Conservation (phyloP, 2,888 invertebrate genomes). For the Pseudococcus longispinus region DNA sequence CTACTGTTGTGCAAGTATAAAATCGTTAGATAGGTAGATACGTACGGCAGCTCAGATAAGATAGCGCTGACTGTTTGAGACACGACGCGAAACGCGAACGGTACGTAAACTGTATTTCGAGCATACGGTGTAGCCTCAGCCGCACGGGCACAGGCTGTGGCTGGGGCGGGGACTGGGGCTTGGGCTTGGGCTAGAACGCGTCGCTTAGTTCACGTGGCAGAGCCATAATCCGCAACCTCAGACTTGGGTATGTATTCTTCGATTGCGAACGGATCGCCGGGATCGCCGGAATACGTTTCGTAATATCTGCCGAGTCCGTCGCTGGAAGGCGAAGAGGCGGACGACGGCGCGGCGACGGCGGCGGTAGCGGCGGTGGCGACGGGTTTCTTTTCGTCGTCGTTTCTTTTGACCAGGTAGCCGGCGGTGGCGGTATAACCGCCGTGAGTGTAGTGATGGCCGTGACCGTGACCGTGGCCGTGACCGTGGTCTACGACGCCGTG, state of each 20-base stretch:
- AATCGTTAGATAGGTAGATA: no score
- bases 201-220: background rate
- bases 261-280: conserved; percentile 52
- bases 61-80: no score
- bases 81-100: no score
- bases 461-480: conserved; percentile 54
- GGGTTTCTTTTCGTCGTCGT: conserved; percentile 53
- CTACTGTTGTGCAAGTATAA: no score
- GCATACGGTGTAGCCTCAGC: no score
- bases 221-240: conserved; percentile 58
- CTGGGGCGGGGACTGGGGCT: no score
- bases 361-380: background rate
- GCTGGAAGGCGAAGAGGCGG: background rate
- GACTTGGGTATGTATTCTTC: conserved; percentile 58
- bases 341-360: background rate
- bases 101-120: no score
- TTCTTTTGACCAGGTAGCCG: conserved; percentile 58
- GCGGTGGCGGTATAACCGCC: conserved; percentile 40
- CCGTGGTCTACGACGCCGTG: conserved; percentile 58
- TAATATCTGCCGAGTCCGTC: conserved; percentile 58
- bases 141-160: no score
- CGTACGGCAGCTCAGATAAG: no score
- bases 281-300: conserved; percentile 35
- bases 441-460: conserved; percentile 17
- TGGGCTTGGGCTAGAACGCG: background rate